A percentile compares a stretch with the other conserved stretches of the same genome.
phyloP scores from a whole-genome alignment of 1,140 invertebrate species.

The Drosophila kohkoa region DNA sequence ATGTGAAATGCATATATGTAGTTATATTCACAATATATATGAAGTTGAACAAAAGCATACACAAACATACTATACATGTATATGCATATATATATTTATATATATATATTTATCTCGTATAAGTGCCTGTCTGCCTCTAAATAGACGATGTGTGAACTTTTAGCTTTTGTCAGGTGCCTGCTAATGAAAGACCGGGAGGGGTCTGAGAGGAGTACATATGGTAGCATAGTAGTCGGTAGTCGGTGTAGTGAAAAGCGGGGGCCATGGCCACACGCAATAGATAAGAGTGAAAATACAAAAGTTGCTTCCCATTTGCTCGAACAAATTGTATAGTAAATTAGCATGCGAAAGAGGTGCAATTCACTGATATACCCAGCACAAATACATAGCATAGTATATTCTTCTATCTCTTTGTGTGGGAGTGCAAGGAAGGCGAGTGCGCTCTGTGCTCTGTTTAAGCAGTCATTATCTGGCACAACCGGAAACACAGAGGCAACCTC shows the following conservation, averaged over 20 bases:
- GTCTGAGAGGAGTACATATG: neutral
- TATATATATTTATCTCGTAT: constrained; percentile 37
- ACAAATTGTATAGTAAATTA: constrained; percentile 59
- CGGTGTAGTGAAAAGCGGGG: neutral
- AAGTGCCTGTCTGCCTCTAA: constrained; percentile 55
- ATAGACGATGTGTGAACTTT: constrained; percentile 76
- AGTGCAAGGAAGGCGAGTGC: constrained; percentile 8
- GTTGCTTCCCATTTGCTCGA: constrained; percentile 20
- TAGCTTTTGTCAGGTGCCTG: constrained; percentile 77
- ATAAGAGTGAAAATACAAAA: constrained; percentile 51
- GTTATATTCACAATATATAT: constrained; percentile 40
- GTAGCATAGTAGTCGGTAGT: neutral
- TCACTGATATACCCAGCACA: constrained; percentile 47
- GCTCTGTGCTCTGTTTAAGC: constrained; percentile 67
- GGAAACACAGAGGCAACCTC: constrained; percentile 77
- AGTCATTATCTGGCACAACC: constrained; percentile 76
- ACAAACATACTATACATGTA: constrained; percentile 5
- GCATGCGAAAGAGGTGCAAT: constrained; percentile 58
- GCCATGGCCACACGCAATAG: constrained; percentile 50
- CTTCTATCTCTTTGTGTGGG: neutral
- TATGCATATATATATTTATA: neutral
- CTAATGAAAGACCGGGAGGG: constrained; percentile 65
- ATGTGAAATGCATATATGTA: constrained; percentile 48
- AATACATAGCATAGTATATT: neutral
- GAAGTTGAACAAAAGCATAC: constrained; percentile 54